phyloP scores from a whole-genome alignment of 2,797 vertebrate genomes.

The Pseudochirops corinnae region DNA sequence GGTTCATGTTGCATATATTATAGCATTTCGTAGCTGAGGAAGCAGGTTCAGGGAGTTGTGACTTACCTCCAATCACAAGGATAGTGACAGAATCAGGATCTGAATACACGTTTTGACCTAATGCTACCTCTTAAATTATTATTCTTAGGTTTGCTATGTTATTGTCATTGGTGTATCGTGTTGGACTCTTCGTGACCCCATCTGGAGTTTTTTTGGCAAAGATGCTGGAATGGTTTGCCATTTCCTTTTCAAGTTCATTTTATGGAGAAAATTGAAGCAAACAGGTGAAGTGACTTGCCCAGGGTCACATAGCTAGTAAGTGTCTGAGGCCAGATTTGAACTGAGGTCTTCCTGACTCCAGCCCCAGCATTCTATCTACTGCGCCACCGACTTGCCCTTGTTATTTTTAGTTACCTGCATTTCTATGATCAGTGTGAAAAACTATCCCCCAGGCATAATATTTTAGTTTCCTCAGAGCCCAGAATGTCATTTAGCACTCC shows the following conservation, averaged over 20 bases:
- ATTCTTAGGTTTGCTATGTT: background rate
- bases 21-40: background rate
- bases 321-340: fast-evolving
- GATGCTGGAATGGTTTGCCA: background rate
- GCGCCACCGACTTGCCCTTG: fast-evolving
- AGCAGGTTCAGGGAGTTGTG: background rate
- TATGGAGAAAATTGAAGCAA: background rate
- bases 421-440: background rate
- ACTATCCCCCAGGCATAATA: background rate
- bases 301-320: background rate
- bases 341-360: background rate
- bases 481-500: background rate
- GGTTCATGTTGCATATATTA: background rate
- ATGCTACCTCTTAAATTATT: background rate
- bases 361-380: too few species aligned
- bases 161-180: background rate
- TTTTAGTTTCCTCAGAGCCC: background rate
- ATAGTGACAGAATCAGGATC: background rate
- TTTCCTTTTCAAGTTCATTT: background rate
- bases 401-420: background rate
- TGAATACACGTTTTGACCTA: background rate
- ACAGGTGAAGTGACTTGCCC: background rate
- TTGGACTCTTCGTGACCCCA: background rate
- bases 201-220: background rate
- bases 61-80: background rate